Evolutionary conservation across 2,113 vertebrate species (phyloP), one percentile per base, ranked within the genome.

Genomic region (Eulemur macaco): DNA sequence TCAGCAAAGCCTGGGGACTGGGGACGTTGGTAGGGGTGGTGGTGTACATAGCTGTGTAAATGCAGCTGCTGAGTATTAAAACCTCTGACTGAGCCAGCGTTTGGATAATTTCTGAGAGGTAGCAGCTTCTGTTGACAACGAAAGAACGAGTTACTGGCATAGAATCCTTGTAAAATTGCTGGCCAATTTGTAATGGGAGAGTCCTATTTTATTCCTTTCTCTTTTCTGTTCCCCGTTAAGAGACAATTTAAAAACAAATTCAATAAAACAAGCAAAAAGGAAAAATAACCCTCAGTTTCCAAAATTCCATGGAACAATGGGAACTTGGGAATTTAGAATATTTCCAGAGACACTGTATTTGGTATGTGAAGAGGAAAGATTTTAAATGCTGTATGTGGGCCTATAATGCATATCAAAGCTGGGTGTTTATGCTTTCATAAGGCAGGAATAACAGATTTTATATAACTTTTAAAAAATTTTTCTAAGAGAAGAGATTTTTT

Each of bases 31-130:
- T 39, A 3, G 20, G 8, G 23, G 52, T 25, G n/a, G 27, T 25
- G 18, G 15, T 85, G 2, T 60, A 31, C 39, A 73, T 9, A 63
- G 34, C 86, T 52, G 3, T 78, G 15, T 81, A 58, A 85, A 29
- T 37, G 34, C 84, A 97, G 71, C 91, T 92, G 87, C 50, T 74
- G 76, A 15, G 11, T 74, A 66, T 64, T 91, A 56, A 93, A 94
- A 34, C 20, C 29, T 82, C 66, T 78, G 60, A 56, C 9, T 4
- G 20, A 96, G 91, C 77, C 66, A 94, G 56, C 20, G 63, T 81
- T 66, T 77, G 50, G 66, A 63, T 50, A 47, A 69, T 82, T 93
- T 96, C 83, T 88, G 42, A 21, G 86, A 90, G 39, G 76, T 47
- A 84, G 52, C 60, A 56, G 29, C 37, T 89, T 86, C 89, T 86